These are phyloP conservation scores for Hofmannophila pseudospretella DNA, from an alignment of 2,888 invertebrate genomes.

Conservation along the genomic window DNA sequence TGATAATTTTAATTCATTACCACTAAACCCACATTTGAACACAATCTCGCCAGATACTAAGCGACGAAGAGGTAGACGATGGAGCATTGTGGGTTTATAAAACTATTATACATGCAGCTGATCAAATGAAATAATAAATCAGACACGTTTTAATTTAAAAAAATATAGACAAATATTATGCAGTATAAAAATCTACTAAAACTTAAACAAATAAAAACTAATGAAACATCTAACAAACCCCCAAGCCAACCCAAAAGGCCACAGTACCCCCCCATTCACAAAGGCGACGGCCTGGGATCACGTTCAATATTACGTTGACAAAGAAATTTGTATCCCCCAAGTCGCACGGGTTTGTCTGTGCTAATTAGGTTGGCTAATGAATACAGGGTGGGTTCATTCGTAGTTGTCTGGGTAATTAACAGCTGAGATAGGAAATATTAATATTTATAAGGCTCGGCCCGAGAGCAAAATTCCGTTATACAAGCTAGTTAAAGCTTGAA, in stretches of 20 bases:
- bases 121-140: too few species aligned
- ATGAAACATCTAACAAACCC: too few species aligned
- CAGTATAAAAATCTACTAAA: too few species aligned
- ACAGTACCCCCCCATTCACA: neutral
- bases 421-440: conserved; percentile 69
- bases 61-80: too few species aligned
- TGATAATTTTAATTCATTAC: too few species aligned
- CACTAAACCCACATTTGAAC: too few species aligned
- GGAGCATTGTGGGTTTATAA: too few species aligned
- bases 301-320: conserved; percentile 31
- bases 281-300: conserved; percentile 12
- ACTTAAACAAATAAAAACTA: too few species aligned
- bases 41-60: too few species aligned
- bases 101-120: too few species aligned
- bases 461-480: conserved; percentile 50
- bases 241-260: neutral
- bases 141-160: too few species aligned
- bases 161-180: too few species aligned
- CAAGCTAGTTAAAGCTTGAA: conserved; percentile 41
- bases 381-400: conserved; percentile 60
- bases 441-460: conserved; percentile 61
- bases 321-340: conserved; percentile 40
- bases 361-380: conserved; percentile 69
- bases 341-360: conserved; percentile 48
- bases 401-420: conserved; percentile 69